Evolutionary conservation across 1,140 invertebrate genomes (phyloP), one percentile per base, ranked within the genome.

Genomic region (Triops cancriformis): DNA sequence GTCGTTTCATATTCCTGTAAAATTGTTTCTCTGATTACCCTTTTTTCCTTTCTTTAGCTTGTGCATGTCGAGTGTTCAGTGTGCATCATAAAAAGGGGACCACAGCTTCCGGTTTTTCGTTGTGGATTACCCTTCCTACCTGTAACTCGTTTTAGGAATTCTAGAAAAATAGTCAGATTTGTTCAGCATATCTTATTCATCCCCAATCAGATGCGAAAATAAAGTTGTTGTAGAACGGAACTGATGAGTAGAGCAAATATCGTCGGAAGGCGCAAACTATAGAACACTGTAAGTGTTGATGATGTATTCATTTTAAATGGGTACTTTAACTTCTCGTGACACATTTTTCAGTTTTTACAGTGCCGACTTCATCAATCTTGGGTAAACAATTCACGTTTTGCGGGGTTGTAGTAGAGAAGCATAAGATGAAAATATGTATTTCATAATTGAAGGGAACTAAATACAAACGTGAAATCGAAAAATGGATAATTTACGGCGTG

Each of bases 161-260:
- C 51, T 64, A 64, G 51, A 64, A 64, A 64, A 23, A 64, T 64
- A 64, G 51, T 64, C 51, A 64, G 14, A 64, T 18, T 37, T 23
- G 51, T 64, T 64, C 51, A 64, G 51, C 51, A 64, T 64, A 64
- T 64, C 51, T 64, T 64, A 64, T 64, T 64, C 51, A 64, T 64
- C 51, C 51, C 51, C 14, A 64, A n/a, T 64, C 51, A 64, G 23
- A 64, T 64, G 51, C 14, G 51, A 64, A 37, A 64, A 64, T 64
- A 64, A 64, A 64, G 51, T 64, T 64, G 23, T 64, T 23, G 51
- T 64, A 64, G 51, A 64, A 64, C 18, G n/a, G 51, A 23, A 64
- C 51, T 14, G 14, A 12, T 64, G 51, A 10, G 14, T 64, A 12
- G 6, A n/a, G 51, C 6, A 2, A 6, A 6, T 64, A 23, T 64